A percentile compares a stretch with the other conserved stretches of the same genome.
phyloP scores from a whole-genome alignment of 2,113 vertebrate genomes.

The Acrocephalus arundinaceus region DNA sequence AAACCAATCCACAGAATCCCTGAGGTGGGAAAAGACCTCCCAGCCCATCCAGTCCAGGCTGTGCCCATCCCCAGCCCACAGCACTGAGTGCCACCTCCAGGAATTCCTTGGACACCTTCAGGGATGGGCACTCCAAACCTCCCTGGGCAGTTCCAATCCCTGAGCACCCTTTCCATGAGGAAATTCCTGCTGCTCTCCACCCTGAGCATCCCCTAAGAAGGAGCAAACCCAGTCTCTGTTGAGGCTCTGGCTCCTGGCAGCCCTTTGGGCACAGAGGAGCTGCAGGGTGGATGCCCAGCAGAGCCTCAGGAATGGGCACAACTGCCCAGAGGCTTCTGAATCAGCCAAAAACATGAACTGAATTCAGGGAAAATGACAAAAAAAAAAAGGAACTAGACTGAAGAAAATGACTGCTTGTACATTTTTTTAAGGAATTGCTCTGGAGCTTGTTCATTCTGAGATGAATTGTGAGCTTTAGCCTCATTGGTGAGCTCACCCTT shows the following conservation, averaged over 20 bases:
- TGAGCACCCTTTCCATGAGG: rapidly evolving
- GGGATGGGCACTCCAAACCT: neutral
- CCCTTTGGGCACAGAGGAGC: neutral
- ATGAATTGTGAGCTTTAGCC: neutral
- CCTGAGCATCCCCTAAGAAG: neutral
- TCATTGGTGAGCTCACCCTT: neutral
- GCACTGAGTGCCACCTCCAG: neutral
- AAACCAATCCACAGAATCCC: neutral
- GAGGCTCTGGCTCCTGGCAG: neutral
- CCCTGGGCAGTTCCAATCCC: neutral
- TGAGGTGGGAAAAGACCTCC: neutral
- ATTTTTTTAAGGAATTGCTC: neutral
- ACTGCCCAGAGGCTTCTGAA: neutral
- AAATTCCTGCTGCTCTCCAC: rapidly evolving
- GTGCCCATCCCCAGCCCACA: neutral
- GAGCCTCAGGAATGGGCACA: neutral
- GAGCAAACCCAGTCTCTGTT: neutral
- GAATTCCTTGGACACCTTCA: rapidly evolving
- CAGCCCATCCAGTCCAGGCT: rapidly evolving
- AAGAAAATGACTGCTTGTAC: neutral
- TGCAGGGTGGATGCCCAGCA: neutral
- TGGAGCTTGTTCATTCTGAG: slow-evolving; percentile 13
- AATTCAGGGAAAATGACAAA: neutral
- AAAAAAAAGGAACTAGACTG: slow-evolving; percentile 5
- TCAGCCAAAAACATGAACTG: slow-evolving; percentile 26